Percentiles rank a stretch among this genome's conserved stretches.
Conservation (phyloP, 2,888 invertebrate species). For the Priocnemis perturbator region DNA sequence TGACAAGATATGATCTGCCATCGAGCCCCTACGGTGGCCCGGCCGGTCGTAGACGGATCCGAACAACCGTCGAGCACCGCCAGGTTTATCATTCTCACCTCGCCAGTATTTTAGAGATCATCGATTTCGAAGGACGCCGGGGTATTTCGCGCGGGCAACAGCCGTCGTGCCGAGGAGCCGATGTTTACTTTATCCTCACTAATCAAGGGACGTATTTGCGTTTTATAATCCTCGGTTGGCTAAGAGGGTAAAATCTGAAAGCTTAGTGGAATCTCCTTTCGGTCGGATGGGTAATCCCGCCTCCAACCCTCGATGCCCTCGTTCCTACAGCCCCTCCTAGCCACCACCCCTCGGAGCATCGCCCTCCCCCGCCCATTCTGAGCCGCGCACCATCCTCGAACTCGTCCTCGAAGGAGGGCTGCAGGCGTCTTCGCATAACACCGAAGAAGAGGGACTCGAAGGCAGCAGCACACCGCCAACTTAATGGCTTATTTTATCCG, state of each 20-base stretch:
- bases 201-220: slow-evolving; percentile 75
- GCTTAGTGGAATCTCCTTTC: slow-evolving; percentile 72
- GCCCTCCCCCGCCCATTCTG: slow-evolving; percentile 14
- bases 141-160: slow-evolving; percentile 51
- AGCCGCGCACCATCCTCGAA: slow-evolving; percentile 8
- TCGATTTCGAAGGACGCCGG: not conserved
- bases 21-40: not conserved
- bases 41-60: too few relatives aligned
- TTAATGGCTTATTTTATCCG: slow-evolving; percentile 73
- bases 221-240: slow-evolving; percentile 74
- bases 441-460: slow-evolving; percentile 41
- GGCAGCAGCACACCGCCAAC: slow-evolving; percentile 54
- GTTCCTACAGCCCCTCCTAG: slow-evolving; percentile 1
- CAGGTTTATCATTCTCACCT: not conserved
- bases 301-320: slow-evolving; percentile 45
- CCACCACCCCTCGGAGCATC: not conserved
- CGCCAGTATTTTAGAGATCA: not conserved
- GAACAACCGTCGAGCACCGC: not conserved
- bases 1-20: not conserved
- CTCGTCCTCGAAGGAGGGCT: slow-evolving; percentile 44
- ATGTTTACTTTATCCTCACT: slow-evolving; percentile 73
- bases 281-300: slow-evolving; percentile 66
- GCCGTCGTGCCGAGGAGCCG: slow-evolving; percentile 56
- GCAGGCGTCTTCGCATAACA: slow-evolving; percentile 57
- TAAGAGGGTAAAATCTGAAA: slow-evolving; percentile 74